Percentiles rank a stretch among this genome's conserved stretches.
phyloP scores from a whole-genome alignment of 2,888 invertebrate genomes.

The Sussaba pulchella region DNA sequence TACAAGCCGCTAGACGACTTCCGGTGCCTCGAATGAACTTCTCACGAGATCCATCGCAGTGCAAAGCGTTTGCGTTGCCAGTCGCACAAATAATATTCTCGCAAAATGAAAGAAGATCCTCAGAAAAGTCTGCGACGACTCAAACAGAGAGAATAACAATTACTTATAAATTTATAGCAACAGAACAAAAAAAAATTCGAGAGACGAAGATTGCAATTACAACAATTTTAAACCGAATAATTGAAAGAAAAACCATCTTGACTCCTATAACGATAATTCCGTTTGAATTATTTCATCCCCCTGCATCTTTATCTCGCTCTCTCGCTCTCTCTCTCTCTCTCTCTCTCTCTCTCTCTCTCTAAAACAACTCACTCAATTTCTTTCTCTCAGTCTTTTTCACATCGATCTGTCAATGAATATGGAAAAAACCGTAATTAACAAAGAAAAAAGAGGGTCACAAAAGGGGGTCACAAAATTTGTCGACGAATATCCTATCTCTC shows the following conservation, averaged over 20 bases:
- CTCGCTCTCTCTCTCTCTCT: too few species aligned
- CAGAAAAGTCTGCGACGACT: conserved; percentile 22
- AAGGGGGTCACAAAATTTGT: conserved; percentile 35
- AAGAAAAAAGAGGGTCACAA: conserved; percentile 18
- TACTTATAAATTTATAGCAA: conserved; percentile 8
- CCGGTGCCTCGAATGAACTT: conserved; percentile 11
- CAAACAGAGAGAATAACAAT: conserved; percentile 11
- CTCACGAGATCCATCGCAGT: conserved; percentile 27
- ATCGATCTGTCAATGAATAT: conserved; percentile 35
- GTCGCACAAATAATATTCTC: conserved; percentile 24
- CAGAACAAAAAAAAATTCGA: conserved; percentile 44
- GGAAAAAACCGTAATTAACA: conserved; percentile 26
- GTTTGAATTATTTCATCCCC: conserved; percentile 39
- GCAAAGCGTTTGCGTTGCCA: conserved; percentile 19
- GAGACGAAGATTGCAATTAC: conserved; percentile 41
- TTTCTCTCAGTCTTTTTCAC: conserved; percentile 36
- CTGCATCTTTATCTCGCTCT: conserved; percentile 44
- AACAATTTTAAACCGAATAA: background rate
- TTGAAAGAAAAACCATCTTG: conserved; percentile 21
- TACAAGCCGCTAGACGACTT: conserved; percentile 25
- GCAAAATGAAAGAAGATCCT: conserved; percentile 7
- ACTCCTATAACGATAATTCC: conserved; percentile 28
- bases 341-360: too few species aligned
- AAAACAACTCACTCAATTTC: conserved; percentile 25
- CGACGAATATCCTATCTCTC: conserved; percentile 61